Evolutionary conservation across 2,113 vertebrate species (phyloP).

Genomic region (Myrmecophaga tridactyla): DNA sequence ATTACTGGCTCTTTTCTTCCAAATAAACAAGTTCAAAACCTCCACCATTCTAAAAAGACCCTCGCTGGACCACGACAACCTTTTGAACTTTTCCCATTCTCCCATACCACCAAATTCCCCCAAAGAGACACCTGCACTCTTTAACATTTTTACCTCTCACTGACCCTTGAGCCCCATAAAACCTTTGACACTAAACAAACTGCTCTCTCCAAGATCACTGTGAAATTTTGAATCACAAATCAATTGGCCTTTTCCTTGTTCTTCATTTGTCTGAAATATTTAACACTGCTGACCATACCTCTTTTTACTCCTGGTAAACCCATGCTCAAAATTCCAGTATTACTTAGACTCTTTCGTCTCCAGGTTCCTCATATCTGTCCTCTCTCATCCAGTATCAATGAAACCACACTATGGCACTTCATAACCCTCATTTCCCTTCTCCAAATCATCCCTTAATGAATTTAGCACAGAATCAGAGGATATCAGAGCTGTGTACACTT

Average conservation of each 20-base stretch:
- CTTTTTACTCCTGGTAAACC: neutral
- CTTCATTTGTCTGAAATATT: neutral
- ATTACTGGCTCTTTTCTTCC: neutral
- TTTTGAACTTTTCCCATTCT: neutral
- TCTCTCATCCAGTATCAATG: neutral
- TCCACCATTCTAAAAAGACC: neutral
- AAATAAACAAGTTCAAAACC: slow-evolving; percentile 13
- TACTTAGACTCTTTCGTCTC: neutral
- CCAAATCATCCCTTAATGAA: neutral
- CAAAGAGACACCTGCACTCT: neutral
- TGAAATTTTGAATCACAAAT: slow-evolving; percentile 20
- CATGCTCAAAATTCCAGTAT: neutral
- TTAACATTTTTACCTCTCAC: neutral
- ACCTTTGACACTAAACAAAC: slow-evolving; percentile 19
- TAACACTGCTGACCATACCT: neutral
- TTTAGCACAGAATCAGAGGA: slow-evolving; percentile 27
- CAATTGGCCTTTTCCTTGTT: neutral
- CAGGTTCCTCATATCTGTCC: neutral
- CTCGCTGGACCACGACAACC: neutral
- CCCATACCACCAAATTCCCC: slow-evolving; percentile 1
- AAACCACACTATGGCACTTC: neutral
- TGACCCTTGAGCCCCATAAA: neutral
- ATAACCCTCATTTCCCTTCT: slow-evolving; percentile 23
- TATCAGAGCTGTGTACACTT: neutral
- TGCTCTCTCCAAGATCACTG: neutral